phyloP scores from a whole-genome alignment of 1,140 invertebrate species.

The Diachasma alloeum region DNA sequence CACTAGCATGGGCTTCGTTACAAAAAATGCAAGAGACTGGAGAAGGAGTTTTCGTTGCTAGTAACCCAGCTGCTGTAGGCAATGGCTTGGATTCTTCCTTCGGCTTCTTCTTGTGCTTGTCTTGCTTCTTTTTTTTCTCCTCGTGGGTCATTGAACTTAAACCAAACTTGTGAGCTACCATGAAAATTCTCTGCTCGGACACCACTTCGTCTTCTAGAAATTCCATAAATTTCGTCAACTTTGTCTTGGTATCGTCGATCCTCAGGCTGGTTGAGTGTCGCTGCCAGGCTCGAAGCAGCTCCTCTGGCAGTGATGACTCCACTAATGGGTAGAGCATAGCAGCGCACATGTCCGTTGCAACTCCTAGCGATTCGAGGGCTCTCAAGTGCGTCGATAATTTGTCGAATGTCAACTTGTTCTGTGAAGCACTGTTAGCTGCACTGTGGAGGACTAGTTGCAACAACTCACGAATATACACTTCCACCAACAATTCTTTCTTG shows the following conservation, averaged over 20 bases:
- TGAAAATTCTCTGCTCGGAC: conserved; percentile 36
- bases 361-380: conserved; percentile 43
- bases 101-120: neutral
- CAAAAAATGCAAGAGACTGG: neutral
- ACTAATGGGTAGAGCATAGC: conserved; percentile 47
- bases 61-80: neutral
- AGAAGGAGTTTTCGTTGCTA: neutral
- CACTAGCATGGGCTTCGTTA: neutral
- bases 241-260: neutral
- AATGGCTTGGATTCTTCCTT: neutral
- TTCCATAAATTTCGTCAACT: conserved; percentile 32
- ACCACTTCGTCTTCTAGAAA: conserved; percentile 43
- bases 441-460: conserved; percentile 31
- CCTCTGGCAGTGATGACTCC: conserved; percentile 48
- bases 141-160: neutral
- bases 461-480: conserved; percentile 42
- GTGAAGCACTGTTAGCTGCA: neutral
- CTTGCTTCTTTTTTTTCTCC: neutral
- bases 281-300: conserved; percentile 43
- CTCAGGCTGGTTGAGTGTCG: conserved; percentile 11
- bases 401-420: conserved; percentile 32
- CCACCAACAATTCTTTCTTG: conserved; percentile 33
- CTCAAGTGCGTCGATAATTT: conserved; percentile 40
- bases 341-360: too few species aligned
- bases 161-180: conserved; percentile 35